Evolutionary conservation across 1,140 invertebrate genomes (phyloP).

Genomic region (Aphelenchoides besseyi): DNA sequence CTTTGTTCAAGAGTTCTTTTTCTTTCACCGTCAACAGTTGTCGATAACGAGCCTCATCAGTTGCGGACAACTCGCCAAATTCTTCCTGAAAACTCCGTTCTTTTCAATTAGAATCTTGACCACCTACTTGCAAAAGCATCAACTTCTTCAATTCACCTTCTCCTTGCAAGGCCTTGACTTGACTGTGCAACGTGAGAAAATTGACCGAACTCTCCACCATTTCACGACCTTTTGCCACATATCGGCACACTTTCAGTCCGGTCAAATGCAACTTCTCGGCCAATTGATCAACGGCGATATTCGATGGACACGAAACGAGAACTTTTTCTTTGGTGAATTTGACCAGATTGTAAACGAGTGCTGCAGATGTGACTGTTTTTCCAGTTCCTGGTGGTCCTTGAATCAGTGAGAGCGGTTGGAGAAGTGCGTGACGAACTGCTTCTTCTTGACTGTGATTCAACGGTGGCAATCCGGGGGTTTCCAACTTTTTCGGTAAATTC

Average conservation of each 20-base stretch:
- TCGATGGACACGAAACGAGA: conserved; percentile 94
- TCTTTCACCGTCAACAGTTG: conserved; percentile 86
- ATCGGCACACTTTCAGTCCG: conserved; percentile 87
- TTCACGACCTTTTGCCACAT: conserved; percentile 96
- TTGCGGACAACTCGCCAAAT: conserved; percentile 52
- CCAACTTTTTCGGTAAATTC: conserved; percentile 74
- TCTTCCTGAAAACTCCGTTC: conserved; percentile 51
- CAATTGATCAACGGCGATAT: conserved; percentile 97
- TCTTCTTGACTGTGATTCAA: conserved; percentile 91
- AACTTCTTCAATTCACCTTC: conserved; percentile 83
- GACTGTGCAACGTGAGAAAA: conserved; percentile 93
- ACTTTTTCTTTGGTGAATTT: conserved; percentile 86
- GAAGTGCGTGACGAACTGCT: conserved; percentile 96
- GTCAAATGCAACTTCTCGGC: conserved; percentile 98
- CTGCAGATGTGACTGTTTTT: conserved; percentile 98
- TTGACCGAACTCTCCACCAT: conserved; percentile 96
- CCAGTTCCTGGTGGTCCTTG: conserved; percentile 68
- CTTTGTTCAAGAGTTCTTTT: conserved; percentile 83
- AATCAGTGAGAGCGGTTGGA: conserved; percentile 90
- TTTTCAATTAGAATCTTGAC: neutral
- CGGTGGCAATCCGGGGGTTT: conserved; percentile 95
- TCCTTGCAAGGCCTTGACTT: conserved; percentile 85
- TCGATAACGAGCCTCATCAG: conserved; percentile 88
- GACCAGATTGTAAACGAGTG: conserved; percentile 95
- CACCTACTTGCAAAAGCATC: conserved; percentile 73